Base-by-base conservation (phyloP, 2,113 vertebrate genomes). In the Melanocharis versteri region DNA sequence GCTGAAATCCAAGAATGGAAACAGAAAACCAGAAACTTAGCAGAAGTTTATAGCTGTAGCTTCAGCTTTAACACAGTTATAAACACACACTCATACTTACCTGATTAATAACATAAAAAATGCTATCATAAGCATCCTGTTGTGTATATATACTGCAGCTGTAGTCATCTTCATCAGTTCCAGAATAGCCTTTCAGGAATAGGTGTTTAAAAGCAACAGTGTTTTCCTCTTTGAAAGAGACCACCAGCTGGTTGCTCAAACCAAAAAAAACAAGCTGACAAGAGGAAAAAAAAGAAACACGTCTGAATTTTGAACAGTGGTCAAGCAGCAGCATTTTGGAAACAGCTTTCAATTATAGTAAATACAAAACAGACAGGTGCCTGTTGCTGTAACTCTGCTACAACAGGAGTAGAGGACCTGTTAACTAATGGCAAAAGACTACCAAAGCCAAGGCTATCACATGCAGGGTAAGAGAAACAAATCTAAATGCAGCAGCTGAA, bases 141-240 rank as follows among this genome's bases (percentile, higher is more conserved):
- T 99, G 99, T 3, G 98, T 99, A 75, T 99, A 99, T 33, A 99
- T 92, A 30, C 99, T 98, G 45, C 98, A 96, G 64, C 98, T 98
- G 89, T 99, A 99, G 93, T 99, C 99, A 61, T 99, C 99, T 95
- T 99, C 99, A 81, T 99, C 99, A 24, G 78, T 48, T 15, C 99
- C 99, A 44, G 98, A 97, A 97, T 99, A 99, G 58, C 97, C 98
- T 97, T 98, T 99, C 94, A 99, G 96, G 97, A 99, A 99, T 15
- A 99, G 92, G 85, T 98, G 98, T 96, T 99, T 99, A 92, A 99
- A 98, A 71, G 99, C 98, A 96, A 99, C 81, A 21, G 95, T 96
- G 89, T 98, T 99, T 93, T 99, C 99, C 87, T 99, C 99, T 96
- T 99, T 99, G 90, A 99, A 99, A 17, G 99, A 98, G 85, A 99